Conservation (phyloP, 2,888 invertebrate genomes). For the Noctua janthina region DNA sequence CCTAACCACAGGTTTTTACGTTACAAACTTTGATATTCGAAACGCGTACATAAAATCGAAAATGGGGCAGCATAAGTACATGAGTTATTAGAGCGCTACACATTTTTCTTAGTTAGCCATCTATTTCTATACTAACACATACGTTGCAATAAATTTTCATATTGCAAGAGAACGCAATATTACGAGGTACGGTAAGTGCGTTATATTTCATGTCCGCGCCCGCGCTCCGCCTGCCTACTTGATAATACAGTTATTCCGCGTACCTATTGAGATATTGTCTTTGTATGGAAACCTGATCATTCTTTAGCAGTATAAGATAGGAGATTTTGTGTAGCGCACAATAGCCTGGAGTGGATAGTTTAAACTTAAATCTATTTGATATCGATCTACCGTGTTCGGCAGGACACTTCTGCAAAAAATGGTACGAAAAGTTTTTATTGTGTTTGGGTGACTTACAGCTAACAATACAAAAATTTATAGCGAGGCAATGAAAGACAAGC, state of each 20-base stretch:
- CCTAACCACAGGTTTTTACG: background rate
- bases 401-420: background rate
- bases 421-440: too few relatives aligned
- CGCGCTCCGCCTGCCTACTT: conserved; percentile 79
- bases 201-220: conserved; percentile 87
- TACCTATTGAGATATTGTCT: conserved; percentile 77
- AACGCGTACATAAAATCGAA: conserved; percentile 57
- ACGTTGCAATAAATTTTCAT: conserved; percentile 89
- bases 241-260: conserved; percentile 81
- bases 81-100: conserved; percentile 72
- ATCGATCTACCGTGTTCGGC: background rate
- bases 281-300: conserved; percentile 67
- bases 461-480: too few relatives aligned
- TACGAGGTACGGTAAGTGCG: conserved; percentile 86
- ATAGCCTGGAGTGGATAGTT: background rate
- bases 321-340: conserved; percentile 5
- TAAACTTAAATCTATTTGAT: conserved; percentile 16
- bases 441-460: too few relatives aligned
- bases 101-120: conserved; percentile 82
- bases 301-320: conserved; percentile 36
- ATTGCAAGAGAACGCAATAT: conserved; percentile 89
- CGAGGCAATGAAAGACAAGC: too few relatives aligned
- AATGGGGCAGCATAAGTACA: conserved; percentile 61
- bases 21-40: conserved; percentile 53
- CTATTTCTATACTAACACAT: conserved; percentile 80